Conservation (phyloP, 2,113 vertebrate species). For the Archilochus colubris region DNA sequence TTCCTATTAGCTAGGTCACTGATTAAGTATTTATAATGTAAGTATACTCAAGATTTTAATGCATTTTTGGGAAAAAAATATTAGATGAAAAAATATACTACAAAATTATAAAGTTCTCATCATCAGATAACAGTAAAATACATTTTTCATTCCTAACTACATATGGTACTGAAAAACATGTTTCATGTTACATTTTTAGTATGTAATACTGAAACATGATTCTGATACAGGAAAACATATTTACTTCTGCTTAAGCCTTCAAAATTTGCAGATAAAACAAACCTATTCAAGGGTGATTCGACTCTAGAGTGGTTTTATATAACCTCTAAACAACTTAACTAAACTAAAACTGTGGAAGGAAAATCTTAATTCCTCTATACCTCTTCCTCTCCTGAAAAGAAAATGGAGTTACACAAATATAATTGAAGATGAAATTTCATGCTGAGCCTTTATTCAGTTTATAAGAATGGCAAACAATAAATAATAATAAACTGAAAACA, state of each 20-base stretch:
- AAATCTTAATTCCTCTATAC: conserved; percentile 34
- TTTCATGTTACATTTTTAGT: background rate
- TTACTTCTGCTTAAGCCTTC: conserved; percentile 6
- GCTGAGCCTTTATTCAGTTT: background rate
- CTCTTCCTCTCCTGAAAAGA: conserved; percentile 41
- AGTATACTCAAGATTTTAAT: background rate
- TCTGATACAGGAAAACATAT: conserved; percentile 5
- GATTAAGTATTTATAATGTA: background rate
- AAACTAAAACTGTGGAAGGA: conserved; percentile 18
- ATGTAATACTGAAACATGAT: background rate
- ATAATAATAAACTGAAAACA: background rate
- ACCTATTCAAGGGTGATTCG: conserved; percentile 1
- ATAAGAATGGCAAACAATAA: conserved; percentile 16
- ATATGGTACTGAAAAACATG: background rate
- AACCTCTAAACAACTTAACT: conserved; percentile 49
- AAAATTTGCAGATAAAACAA: conserved; percentile 21
- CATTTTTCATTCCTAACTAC: background rate
- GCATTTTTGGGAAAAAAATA: background rate
- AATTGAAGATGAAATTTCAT: conserved; percentile 45
- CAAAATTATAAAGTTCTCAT: background rate
- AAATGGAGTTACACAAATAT: conserved; percentile 40
- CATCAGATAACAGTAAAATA: background rate
- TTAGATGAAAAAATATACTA: background rate
- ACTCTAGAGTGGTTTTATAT: conserved; percentile 38
- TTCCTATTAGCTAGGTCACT: background rate